Base-by-base conservation (phyloP, 2,888 invertebrate genomes). In the Meiosimyza decipiens region DNA sequence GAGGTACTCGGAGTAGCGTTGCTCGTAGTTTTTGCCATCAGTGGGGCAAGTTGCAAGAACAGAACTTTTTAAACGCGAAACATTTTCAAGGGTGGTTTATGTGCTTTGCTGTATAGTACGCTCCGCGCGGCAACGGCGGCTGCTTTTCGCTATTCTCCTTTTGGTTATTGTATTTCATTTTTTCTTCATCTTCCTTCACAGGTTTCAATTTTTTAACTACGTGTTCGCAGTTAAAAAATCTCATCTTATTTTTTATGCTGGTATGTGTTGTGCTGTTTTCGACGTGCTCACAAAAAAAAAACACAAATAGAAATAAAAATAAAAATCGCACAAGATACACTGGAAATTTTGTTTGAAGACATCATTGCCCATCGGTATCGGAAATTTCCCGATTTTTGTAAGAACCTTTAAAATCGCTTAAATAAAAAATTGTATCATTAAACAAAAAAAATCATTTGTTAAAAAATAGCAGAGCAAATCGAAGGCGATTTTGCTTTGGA, bases 21-120 rank as follows among this genome's bases (percentile, higher is more conserved):
- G 40, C 40, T 40, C 40, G 40, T 81, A 83, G 78, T 79, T 80
- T 75, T 68, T 73, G 40, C 40, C 71, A 73, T 68, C 73, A 68
- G 73, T 69, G 71, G 73, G 54, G 62, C 63, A 28, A 73, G 73
- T 51, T 71, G 73, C 55, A 71, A 68, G 71, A 74, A 73, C 54
- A 22, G 11, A 50, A 65, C 28, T 63, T 74, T 84, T 82, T 75
- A 77, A 78, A 78, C 76, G 77, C 79, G 78, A 76, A 76, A 73
- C 73, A 76, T 74, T 83, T 82, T 83, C 82, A 82, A 82, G 83
- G 82, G 84, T 84, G 84, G 83, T 82, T 84, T 81, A 79, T 80
- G 74, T 77, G 59, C 63, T 63, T 33, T 71, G 40, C 64, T 40
- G 6, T 40, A 55, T 9, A 28, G 49, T 49, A 28, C 13, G n/a